Conservation (phyloP, 2,888 invertebrate species). For the Pterostichus niger region DNA sequence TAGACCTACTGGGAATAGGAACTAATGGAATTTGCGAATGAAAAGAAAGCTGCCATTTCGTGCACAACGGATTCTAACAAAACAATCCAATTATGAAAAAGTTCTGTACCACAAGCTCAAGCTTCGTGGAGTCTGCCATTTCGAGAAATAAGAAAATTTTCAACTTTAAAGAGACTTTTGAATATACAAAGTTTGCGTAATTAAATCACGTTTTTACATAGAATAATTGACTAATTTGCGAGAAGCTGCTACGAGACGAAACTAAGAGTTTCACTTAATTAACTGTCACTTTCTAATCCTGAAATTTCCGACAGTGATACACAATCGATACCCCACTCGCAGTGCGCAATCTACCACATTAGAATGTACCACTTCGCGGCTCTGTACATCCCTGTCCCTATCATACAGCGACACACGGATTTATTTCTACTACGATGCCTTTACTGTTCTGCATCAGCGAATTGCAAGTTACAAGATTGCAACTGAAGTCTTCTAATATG, state of each 20-base stretch:
- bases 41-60: slow-evolving; percentile 59
- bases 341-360: slow-evolving; percentile 9
- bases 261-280: slow-evolving; percentile 58
- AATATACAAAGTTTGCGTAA: slow-evolving; percentile 63
- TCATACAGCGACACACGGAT: too few species aligned
- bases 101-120: slow-evolving; percentile 57
- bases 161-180: slow-evolving; percentile 58
- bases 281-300: slow-evolving; percentile 59
- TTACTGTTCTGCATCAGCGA: too few species aligned
- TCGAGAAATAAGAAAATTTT: slow-evolving; percentile 56
- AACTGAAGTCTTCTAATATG: too few species aligned
- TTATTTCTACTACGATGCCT: too few species aligned
- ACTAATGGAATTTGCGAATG: slow-evolving; percentile 51
- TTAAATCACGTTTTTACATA: slow-evolving; percentile 65
- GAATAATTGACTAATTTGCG: slow-evolving; percentile 64
- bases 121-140: slow-evolving; percentile 23
- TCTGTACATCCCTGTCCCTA: background rate
- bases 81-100: slow-evolving; percentile 64
- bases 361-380: background rate
- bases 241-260: slow-evolving; percentile 50
- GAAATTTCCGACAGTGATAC: slow-evolving; percentile 53
- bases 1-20: slow-evolving; percentile 48
- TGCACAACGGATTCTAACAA: slow-evolving; percentile 62
- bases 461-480: too few species aligned
- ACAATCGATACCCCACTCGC: slow-evolving; percentile 47